Base-by-base conservation (phyloP, 1,140 invertebrate genomes). In the Drosophila oshimai region DNA sequence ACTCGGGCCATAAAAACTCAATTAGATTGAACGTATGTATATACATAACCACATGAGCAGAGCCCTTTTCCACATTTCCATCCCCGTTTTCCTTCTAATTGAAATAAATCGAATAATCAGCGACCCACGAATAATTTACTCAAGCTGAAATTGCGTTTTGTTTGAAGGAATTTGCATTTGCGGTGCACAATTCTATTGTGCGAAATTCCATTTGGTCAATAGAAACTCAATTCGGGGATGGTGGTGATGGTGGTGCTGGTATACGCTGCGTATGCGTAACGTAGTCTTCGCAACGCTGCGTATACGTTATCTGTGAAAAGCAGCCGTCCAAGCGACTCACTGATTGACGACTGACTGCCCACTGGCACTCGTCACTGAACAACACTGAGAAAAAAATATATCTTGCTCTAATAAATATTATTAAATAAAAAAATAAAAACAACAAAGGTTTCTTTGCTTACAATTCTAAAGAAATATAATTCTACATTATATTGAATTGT, bases 11-110 rank as follows among this genome's bases (percentile, higher is more conserved):
- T 83, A 83, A 83, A 79, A 84, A 55, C 54, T 50, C 74, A 78
- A 84, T 83, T 78, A 74, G 70, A 84, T 78, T 78, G 79, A 77
- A 73, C 42, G 53, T 37, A 42, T 44, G 46, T 44, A 37, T 60
- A 81, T 75, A 72, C n/a, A 80, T 76, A 75, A 67, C 71, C 67
- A 75, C 77, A 81, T 68, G 60, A 81, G 60, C 50, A 28, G 39
- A 15, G 3, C 10, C 29, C n/a, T n/a, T n/a, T n/a, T n/a, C n/a
- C n/a, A n/a, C n/a, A n/a, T n/a, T n/a, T n/a, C n/a, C n/a, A n/a
- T n/a, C 10, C 10, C 9, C 18, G 10, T 26, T 13, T 47, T 54
- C 9, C 13, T 13, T 22, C 33, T 71, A 83, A 84, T 71, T 74
- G 58, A 84, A 83, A 70, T 74, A 49, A 77, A 61, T 47, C 42